Percentiles rank a stretch among this genome's conserved stretches.
phyloP scores from a whole-genome alignment of 2,888 invertebrate species.

The Caenorhabditis zanzibari region DNA sequence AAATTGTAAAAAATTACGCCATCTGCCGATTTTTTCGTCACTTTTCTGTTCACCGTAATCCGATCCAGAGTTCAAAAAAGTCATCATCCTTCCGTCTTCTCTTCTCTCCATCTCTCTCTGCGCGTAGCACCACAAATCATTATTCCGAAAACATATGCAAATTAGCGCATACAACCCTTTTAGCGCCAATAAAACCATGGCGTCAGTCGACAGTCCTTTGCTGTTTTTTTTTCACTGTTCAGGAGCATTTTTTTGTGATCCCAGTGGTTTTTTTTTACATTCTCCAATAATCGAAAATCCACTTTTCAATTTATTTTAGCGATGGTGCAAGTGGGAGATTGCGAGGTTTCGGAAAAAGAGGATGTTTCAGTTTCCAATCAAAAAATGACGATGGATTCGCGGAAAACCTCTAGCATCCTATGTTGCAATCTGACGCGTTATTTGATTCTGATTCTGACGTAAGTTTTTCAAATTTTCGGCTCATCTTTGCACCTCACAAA shows the following conservation, averaged over 20 bases:
- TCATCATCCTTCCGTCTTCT: background rate
- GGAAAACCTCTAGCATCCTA: constrained; percentile 28
- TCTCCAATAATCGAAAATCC: background rate
- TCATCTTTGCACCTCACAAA: background rate
- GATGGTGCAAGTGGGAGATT: constrained; percentile 50
- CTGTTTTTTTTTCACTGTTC: background rate
- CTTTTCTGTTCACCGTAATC: background rate
- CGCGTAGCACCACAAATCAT: constrained; percentile 55
- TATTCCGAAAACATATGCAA: constrained; percentile 47
- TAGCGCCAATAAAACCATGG: constrained; percentile 41
- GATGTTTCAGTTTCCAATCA: background rate
- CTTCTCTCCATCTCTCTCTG: background rate
- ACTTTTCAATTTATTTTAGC: constrained; percentile 29
- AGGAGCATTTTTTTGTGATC: constrained; percentile 26
- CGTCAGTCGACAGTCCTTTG: constrained; percentile 8
- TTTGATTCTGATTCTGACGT: constrained; percentile 61
- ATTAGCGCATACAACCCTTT: constrained; percentile 29
- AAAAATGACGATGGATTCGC: constrained; percentile 8
- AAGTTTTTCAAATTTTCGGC: constrained; percentile 19
- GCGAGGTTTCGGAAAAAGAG: background rate
- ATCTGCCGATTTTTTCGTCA: constrained; percentile 3
- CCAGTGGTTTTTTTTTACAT: constrained; percentile 29
- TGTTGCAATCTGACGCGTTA: constrained; percentile 62
- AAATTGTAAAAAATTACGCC: constrained; percentile 26
- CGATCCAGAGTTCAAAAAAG: constrained; percentile 56